A percentile compares a stretch with the other conserved stretches of the same genome.
Conservation (phyloP, 2,797 vertebrate species). For the Pterois miles region DNA sequence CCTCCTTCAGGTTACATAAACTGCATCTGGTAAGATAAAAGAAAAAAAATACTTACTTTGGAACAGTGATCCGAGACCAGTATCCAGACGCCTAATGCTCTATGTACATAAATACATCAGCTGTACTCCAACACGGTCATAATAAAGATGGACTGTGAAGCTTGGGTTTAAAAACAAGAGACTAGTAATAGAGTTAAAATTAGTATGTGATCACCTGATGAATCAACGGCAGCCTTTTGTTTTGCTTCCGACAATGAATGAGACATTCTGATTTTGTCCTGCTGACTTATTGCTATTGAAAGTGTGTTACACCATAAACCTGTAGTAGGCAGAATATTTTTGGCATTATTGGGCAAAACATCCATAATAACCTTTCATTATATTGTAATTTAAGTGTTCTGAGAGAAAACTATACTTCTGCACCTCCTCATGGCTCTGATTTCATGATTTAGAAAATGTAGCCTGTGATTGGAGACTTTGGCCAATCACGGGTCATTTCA, state of each 20-base stretch:
- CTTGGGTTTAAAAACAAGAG: not conserved
- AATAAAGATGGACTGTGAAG: not conserved
- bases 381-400: too few species aligned
- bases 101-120: not conserved
- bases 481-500: too few species aligned
- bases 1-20: conserved; percentile 89
- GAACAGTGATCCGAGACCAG: not conserved
- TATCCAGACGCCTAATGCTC: not conserved
- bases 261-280: not conserved
- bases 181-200: too few species aligned
- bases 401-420: too few species aligned
- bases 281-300: not conserved
- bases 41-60: too few species aligned
- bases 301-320: too few species aligned
- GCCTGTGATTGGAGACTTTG: too few species aligned
- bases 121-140: not conserved
- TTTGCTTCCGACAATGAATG: not conserved
- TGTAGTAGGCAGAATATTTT: too few species aligned
- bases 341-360: too few species aligned
- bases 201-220: not conserved
- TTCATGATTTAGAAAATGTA: too few species aligned
- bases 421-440: too few species aligned
- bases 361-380: too few species aligned
- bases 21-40: conserved; percentile 87
- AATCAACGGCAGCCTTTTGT: not conserved